These are phyloP conservation scores for Falco berigora DNA, from an alignment of 2,797 vertebrate genomes.

Conservation along the genomic window DNA sequence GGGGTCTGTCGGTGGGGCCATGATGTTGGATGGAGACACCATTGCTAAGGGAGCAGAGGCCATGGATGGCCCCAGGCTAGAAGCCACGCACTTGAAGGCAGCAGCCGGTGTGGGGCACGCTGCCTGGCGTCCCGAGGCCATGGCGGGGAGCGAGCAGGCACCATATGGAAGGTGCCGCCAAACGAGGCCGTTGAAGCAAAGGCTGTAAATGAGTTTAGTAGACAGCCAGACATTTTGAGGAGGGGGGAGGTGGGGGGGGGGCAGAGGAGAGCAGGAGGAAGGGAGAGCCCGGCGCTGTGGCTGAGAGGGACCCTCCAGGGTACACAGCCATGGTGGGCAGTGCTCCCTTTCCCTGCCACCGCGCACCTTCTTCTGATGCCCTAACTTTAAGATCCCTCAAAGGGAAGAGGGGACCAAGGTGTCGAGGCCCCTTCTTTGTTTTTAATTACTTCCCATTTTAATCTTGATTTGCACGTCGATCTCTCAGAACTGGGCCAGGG, in stretches of 20 bases:
- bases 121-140: rapidly evolving
- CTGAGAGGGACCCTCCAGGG: not conserved
- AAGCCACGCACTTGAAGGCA: rapidly evolving
- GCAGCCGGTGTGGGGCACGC: rapidly evolving
- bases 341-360: not conserved
- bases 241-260: not conserved
- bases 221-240: conserved; percentile 21
- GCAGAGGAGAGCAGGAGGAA: not conserved
- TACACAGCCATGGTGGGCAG: not conserved
- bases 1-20: not conserved
- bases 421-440: conserved; percentile 55
- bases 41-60: not conserved
- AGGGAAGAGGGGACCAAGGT: conserved; percentile 46
- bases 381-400: conserved; percentile 4
- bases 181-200: not conserved
- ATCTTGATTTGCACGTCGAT: conserved; percentile 68
- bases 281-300: not conserved
- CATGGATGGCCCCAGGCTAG: rapidly evolving
- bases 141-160: not conserved
- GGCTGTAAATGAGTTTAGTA: conserved; percentile 22
- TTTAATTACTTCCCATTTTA: conserved; percentile 71
- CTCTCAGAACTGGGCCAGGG: conserved; percentile 69
- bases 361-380: not conserved
- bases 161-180: not conserved
- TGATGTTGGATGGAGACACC: not conserved